Evolutionary conservation across 1,140 invertebrate species (phyloP).

Genomic region (Gryllus bimaculatus): DNA sequence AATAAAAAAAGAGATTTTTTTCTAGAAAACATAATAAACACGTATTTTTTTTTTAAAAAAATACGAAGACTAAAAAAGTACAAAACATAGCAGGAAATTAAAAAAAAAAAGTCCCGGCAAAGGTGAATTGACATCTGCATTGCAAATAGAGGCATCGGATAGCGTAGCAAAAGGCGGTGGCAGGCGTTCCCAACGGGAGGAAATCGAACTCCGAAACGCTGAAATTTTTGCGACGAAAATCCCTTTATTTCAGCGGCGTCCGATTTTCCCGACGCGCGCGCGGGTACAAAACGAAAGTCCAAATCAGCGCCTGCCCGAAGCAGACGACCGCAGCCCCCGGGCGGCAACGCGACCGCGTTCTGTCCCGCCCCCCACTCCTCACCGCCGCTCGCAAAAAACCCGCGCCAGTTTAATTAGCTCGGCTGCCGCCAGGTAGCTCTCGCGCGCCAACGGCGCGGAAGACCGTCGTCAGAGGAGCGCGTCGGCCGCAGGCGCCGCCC

Average conservation of each 20-base stretch:
- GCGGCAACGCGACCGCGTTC: too few relatives aligned
- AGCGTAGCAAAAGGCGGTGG: too few relatives aligned
- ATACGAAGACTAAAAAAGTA: too few relatives aligned
- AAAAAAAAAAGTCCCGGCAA: too few relatives aligned
- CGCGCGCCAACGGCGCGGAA: not conserved
- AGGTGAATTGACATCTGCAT: too few relatives aligned
- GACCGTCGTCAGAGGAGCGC: constrained; percentile 17
- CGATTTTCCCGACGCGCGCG: not conserved
- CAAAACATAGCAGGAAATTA: too few relatives aligned
- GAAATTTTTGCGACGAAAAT: not conserved
- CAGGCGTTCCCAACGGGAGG: not conserved
- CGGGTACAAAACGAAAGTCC: not conserved
- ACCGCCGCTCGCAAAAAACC: constrained; percentile 4
- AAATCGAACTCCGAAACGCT: not conserved
- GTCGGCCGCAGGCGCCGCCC: constrained; percentile 19
- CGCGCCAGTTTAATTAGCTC: constrained; percentile 6
- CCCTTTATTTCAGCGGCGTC: not conserved
- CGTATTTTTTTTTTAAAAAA: too few relatives aligned
- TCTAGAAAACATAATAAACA: too few relatives aligned
- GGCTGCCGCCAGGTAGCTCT: not conserved
- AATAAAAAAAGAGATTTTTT: too few relatives aligned
- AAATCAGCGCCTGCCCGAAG: not conserved
- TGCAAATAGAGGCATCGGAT: too few relatives aligned
- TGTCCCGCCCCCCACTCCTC: not conserved
- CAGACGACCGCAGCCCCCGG: not conserved